Conservation (phyloP, 2,888 invertebrate genomes). For the Agrotis puta region DNA sequence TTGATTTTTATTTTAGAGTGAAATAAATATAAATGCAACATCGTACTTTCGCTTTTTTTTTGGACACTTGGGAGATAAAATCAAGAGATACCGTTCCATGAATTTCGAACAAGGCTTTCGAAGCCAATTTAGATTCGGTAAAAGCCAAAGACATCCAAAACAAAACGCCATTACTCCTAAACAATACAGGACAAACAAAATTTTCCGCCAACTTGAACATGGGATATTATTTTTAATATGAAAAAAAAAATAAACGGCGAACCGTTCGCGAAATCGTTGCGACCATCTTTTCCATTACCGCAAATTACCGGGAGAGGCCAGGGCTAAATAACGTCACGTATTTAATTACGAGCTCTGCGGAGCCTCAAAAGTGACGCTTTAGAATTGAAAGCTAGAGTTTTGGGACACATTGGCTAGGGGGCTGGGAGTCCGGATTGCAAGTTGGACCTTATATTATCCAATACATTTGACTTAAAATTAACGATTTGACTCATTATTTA, state of each 20-base stretch:
- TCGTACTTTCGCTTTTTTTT: not conserved
- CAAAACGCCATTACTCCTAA: constrained; percentile 55
- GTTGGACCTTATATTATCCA: constrained; percentile 2
- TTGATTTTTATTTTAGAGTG: too few species aligned
- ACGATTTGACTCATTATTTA: too few species aligned
- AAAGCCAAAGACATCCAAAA: constrained; percentile 57
- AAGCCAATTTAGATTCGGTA: constrained; percentile 43
- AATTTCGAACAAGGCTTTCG: constrained; percentile 29
- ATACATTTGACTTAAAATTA: not conserved
- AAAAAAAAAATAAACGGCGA: constrained; percentile 74
- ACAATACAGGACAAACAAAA: constrained; percentile 65
- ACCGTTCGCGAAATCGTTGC: constrained; percentile 76
- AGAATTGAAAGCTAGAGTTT: constrained; percentile 82
- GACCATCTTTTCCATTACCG: constrained; percentile 81
- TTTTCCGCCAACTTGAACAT: constrained; percentile 66
- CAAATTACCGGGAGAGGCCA: constrained; percentile 81
- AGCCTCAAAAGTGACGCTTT: constrained; percentile 81
- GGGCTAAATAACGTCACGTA: constrained; percentile 87
- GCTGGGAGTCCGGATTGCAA: constrained; percentile 10
- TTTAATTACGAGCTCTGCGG: constrained; percentile 85
- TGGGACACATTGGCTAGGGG: constrained; percentile 68
- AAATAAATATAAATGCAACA: not conserved
- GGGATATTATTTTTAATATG: constrained; percentile 70
- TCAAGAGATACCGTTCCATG: not conserved
- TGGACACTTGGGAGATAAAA: not conserved